Evolutionary conservation across 2,113 vertebrate genomes (phyloP).

Genomic region (Myocastor coypus): DNA sequence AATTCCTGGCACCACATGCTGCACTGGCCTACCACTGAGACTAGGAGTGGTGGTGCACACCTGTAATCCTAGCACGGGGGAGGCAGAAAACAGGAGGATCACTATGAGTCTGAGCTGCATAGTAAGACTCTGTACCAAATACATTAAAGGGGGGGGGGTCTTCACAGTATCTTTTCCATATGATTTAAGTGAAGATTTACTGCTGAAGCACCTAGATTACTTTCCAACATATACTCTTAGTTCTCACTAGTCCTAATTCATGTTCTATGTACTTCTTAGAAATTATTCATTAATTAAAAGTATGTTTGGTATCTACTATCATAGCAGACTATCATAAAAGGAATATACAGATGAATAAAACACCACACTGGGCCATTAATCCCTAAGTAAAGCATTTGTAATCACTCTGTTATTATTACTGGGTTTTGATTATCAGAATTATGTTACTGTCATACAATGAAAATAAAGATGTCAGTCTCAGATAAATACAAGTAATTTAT

Average conservation of each 20-base stretch:
- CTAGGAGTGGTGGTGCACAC: too few relatives aligned
- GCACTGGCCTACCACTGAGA: too few relatives aligned
- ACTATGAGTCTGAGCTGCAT: too few relatives aligned
- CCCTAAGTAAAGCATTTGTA: background rate
- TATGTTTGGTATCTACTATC: background rate
- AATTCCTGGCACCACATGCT: too few relatives aligned
- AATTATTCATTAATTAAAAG: constrained; percentile 8
- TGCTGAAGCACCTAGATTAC: background rate
- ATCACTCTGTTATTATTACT: background rate
- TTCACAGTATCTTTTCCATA: background rate
- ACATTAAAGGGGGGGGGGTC: background rate
- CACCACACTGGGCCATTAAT: background rate
- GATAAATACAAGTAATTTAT: background rate
- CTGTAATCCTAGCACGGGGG: too few relatives aligned
- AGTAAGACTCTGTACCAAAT: too few relatives aligned
- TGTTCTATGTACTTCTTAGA: background rate
- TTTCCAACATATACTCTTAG: background rate
- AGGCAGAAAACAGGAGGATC: too few relatives aligned
- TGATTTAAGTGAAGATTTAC: background rate
- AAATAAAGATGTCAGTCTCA: background rate
- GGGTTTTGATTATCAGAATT: background rate
- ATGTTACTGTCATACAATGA: background rate
- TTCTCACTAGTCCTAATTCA: background rate
- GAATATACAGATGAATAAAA: constrained; percentile 33
- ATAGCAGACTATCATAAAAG: constrained; percentile 17